Conservation (phyloP, 2,888 invertebrate genomes). For the Laothoe populi region DNA sequence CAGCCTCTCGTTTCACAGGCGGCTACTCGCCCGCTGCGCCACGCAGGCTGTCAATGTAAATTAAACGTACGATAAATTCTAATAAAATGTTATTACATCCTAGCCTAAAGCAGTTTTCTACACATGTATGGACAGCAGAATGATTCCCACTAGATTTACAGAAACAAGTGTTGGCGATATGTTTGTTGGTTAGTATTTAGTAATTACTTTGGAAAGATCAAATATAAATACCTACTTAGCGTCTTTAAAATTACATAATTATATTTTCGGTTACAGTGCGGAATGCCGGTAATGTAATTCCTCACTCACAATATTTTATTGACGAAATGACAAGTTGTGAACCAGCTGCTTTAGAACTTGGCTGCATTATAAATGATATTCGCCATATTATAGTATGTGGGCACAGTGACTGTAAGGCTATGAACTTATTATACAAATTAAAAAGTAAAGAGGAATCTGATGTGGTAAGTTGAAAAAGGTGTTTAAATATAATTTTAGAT, state of each 20-base stretch:
- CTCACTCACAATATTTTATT: constrained; percentile 94
- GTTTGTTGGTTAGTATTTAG: constrained; percentile 92
- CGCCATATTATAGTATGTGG: constrained; percentile 97
- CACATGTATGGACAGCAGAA: constrained; percentile 99
- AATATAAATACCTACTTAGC: constrained; percentile 27
- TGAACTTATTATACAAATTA: constrained; percentile 95
- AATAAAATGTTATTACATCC: constrained; percentile 1
- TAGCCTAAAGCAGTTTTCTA: constrained; percentile 98
- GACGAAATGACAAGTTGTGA: constrained; percentile 96
- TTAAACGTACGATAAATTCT: neutral
- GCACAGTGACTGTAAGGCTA: constrained; percentile 99
- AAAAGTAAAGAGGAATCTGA: constrained; percentile 90
- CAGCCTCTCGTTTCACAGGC: too few relatives aligned
- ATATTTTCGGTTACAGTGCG: constrained; percentile 87
- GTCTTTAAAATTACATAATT: constrained; percentile 11
- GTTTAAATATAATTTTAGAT: constrained; percentile 7
- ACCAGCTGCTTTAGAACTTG: constrained; percentile 97
- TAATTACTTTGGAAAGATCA: neutral
- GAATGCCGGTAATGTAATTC: constrained; percentile 98
- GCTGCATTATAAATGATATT: constrained; percentile 96
- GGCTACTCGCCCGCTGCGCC: too few relatives aligned
- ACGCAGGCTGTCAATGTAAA: too few relatives aligned
- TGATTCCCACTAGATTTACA: constrained; percentile 98
- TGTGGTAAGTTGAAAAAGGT: constrained; percentile 54
- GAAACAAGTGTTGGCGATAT: constrained; percentile 98